Percentiles rank a stretch among this genome's conserved stretches.
These are phyloP conservation scores for Speoplatyrhinus poulsoni DNA, from an alignment of 2,113 vertebrate species.

Conservation along the genomic window DNA sequence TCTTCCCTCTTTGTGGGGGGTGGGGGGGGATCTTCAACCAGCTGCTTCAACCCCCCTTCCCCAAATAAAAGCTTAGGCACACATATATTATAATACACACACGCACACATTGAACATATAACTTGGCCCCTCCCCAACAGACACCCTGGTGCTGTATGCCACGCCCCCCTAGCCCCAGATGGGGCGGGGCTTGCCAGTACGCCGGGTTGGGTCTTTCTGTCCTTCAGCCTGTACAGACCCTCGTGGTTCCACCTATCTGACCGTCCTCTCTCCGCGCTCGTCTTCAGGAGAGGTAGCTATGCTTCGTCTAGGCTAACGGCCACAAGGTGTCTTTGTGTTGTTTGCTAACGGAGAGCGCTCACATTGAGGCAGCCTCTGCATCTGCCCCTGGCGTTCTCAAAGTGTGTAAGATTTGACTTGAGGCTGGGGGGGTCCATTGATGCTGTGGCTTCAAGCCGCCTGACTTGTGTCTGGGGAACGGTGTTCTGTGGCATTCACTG, in stretches of 20 bases:
- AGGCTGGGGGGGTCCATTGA: conserved; percentile 14
- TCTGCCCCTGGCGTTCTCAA: conserved; percentile 3
- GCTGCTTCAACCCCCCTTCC: conserved; percentile 41
- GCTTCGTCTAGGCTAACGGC: background rate
- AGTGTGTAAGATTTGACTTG: conserved; percentile 2
- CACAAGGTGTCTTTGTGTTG: conserved; percentile 34
- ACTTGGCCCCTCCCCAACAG: too few relatives aligned
- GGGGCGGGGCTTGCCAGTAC: background rate
- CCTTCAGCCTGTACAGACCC: conserved; percentile 5
- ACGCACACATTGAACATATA: too few relatives aligned
- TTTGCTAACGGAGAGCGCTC: background rate
- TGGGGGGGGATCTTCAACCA: conserved; percentile 16
- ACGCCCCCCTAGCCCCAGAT: background rate
- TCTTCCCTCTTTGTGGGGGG: background rate
- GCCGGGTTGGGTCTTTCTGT: background rate
- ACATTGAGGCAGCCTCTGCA: background rate
- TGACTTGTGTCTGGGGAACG: background rate
- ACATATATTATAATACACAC: background rate
- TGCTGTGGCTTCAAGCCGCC: background rate
- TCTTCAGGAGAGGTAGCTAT: conserved; percentile 50
- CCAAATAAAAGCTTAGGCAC: conserved; percentile 3
- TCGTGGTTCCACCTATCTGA: background rate
- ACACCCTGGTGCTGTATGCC: too few relatives aligned
- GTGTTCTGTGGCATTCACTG: too few relatives aligned
- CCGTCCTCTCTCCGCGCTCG: background rate